A percentile compares a stretch with the other conserved stretches of the same genome.
phyloP scores from a whole-genome alignment of 2,113 vertebrate genomes.

The Laticauda colubrina region DNA sequence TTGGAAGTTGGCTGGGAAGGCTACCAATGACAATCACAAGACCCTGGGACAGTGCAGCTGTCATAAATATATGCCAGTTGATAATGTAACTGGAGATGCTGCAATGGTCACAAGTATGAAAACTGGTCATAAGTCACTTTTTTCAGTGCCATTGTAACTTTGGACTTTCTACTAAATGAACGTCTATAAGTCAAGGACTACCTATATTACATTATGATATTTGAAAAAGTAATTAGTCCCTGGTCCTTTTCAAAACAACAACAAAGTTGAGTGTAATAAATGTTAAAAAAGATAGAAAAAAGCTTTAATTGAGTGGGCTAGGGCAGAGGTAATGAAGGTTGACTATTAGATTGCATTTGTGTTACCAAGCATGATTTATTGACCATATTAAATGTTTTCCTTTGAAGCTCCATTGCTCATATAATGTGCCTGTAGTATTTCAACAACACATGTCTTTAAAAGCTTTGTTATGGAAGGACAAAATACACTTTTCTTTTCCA shows the following conservation, averaged over 20 bases:
- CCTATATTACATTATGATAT: neutral
- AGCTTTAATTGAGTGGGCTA: neutral
- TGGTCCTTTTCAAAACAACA: neutral
- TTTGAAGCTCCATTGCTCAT: neutral
- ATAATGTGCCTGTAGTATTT: neutral
- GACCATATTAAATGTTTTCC: neutral
- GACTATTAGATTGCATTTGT: neutral
- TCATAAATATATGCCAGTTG: neutral
- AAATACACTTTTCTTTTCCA: neutral
- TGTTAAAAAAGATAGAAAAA: neutral
- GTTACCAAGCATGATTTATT: neutral
- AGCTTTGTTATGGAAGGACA: neutral
- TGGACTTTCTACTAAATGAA: neutral
- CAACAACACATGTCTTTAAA: neutral
- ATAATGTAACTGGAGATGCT: neutral
- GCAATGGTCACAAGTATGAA: neutral
- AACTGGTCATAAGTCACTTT: neutral
- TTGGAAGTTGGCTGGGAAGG: neutral
- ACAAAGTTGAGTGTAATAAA: neutral
- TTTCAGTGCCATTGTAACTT: neutral
- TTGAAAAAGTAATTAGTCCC: neutral
- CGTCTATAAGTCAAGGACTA: neutral
- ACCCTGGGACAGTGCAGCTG: neutral
- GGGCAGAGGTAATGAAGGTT: neutral
- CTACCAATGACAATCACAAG: neutral